Evolutionary conservation across 2,797 vertebrate species (phyloP).

Genomic region (Thalassophryne amazonica): DNA sequence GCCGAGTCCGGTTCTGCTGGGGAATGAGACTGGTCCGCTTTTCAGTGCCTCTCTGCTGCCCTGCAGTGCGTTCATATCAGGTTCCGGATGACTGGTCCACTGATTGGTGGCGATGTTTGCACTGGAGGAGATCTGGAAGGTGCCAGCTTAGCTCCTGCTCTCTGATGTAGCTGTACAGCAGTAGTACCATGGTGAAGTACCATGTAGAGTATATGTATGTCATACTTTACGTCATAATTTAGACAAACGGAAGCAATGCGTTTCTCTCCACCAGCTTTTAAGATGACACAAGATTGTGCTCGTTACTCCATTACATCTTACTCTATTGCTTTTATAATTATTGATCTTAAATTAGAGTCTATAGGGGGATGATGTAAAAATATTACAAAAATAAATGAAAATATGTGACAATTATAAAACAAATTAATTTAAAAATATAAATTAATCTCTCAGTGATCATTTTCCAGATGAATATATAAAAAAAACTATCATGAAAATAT

Average conservation of each 20-base stretch:
- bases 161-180: slow-evolving; percentile 25
- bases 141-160: slow-evolving; percentile 32
- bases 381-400: slow-evolving; percentile 51
- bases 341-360: slow-evolving; percentile 64
- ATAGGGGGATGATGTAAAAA: slow-evolving; percentile 46
- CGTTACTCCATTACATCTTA: slow-evolving; percentile 79
- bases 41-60: slow-evolving; percentile 72
- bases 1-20: slow-evolving; percentile 43
- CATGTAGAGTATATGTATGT: slow-evolving; percentile 21
- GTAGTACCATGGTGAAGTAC: slow-evolving; percentile 13
- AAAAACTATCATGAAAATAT: slow-evolving; percentile 44
- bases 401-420: slow-evolving; percentile 62
- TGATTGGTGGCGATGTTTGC: slow-evolving; percentile 20
- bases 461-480: slow-evolving; percentile 59
- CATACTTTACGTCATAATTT: slow-evolving; percentile 57
- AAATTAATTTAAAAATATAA: slow-evolving; percentile 66
- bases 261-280: slow-evolving; percentile 73
- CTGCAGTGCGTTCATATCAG: slow-evolving; percentile 63
- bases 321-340: slow-evolving; percentile 92
- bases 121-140: slow-evolving; percentile 37
- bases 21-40: slow-evolving; percentile 53
- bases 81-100: slow-evolving; percentile 25
- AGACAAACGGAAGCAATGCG: slow-evolving; percentile 81
- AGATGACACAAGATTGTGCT: slow-evolving; percentile 87
- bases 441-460: slow-evolving; percentile 64